Evolutionary conservation across 2,113 vertebrate genomes (phyloP), one percentile per base, ranked within the genome.

Genomic region (Nothoprocta pentlandii): DNA sequence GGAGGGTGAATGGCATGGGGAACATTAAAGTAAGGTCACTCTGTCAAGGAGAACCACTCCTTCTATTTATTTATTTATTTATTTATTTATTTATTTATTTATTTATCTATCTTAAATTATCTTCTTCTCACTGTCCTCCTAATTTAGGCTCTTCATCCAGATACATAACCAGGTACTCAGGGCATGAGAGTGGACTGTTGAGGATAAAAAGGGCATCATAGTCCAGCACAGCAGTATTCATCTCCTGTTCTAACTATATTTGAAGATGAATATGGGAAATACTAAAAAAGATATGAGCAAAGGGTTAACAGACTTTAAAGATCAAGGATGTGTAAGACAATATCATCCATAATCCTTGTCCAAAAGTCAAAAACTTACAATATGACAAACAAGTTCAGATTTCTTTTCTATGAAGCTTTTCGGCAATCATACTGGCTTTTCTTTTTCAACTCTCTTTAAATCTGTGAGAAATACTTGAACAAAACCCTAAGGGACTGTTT

Each of bases 11-110:
- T 97, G 97, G 97, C 32, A 56, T 97, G 97, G 96, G 97, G 97
- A 98, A 97, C 97, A 97, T 97, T 96, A 96, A 95, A 97, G 95
- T 97, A 98, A 98, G 98, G 98, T 98, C 98, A 96, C 93, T 97
- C 90, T 95, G 79, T 94, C 88, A 98, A 97, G 85, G 95, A 98
- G 93, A 98, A 91, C 41, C 61, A 83, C 80, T 96, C 96, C 86
- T 79, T 22, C 17, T 41, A 17, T 39, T 32, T 9, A 4, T 51
- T 44, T 69, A 34, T 78, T 54, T 86, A n/a, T 56, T 56, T 56
- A 28, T 54, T 54, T 47, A 17, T 47, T 47, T 47, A 51, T 34
- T n/a, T n/a, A n/a, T 56, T 56, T 56, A 28, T 54, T 54, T 47
- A 17, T 47, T 47, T 47, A 51, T 34, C 34, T 49, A 22, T 49